Percentiles rank a stretch among this genome's conserved stretches.
These are phyloP conservation scores for Felis chaus DNA, from an alignment of 2,113 vertebrate species.

Conservation along the genomic window DNA sequence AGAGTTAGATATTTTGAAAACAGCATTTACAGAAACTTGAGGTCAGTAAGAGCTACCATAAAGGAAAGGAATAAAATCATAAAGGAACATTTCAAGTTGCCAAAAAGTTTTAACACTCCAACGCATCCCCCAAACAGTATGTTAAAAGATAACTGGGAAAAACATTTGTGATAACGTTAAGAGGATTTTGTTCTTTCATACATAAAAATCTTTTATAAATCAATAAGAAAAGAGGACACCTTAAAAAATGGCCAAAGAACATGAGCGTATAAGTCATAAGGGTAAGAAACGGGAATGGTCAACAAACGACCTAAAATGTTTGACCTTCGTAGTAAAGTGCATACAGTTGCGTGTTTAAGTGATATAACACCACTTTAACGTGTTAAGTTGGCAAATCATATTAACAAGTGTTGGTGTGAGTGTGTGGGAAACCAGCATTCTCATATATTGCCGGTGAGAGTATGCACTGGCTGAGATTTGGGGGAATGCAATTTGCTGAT, in stretches of 20 bases:
- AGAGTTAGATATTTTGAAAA: neutral
- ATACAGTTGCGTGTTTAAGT: neutral
- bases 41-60: neutral
- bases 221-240: neutral
- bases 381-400: neutral
- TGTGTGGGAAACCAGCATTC: neutral
- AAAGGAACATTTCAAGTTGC: neutral
- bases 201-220: constrained; percentile 19
- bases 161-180: neutral
- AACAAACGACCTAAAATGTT: neutral
- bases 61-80: neutral
- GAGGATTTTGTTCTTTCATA: neutral
- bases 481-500: neutral
- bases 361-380: neutral
- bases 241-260: neutral
- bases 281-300: neutral
- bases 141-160: neutral
- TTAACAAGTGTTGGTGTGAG: neutral
- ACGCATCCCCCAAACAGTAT: neutral
- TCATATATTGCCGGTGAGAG: neutral
- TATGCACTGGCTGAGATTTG: neutral
- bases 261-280: neutral
- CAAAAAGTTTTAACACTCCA: neutral
- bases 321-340: neutral
- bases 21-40: neutral